Evolutionary conservation across 2,888 invertebrate genomes (phyloP), one percentile per base, ranked within the genome.

Genomic region (Drosophila setosimentum): DNA sequence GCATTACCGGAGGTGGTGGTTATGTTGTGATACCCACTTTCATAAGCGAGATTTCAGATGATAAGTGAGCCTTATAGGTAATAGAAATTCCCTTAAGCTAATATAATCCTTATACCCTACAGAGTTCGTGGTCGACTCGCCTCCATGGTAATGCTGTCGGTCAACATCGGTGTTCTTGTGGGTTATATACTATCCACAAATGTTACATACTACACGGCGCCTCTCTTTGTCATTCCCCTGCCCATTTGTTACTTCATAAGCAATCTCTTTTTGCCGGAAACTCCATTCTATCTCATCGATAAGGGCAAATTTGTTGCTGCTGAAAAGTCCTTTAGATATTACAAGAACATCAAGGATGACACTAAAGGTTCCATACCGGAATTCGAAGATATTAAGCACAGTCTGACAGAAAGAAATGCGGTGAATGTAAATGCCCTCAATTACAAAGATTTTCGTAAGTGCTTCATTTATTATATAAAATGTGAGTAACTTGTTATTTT

Each of bases 21-120:
- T 92, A 90, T 57, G 79, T 92, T 8, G 86, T 90, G 0, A 61
- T 93, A 6, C 92, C 93, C 42, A 87, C 93, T 21, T 93, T 88
- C 63, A 88, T 93, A 1, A 87, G 92, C 18, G 93, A 93, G 81
- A 93, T 93, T 57, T 87, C 93, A 1, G 92, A 93, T 69, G 76
- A 86, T 30, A 85, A 81, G 93, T 93, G 66, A 80, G 91, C 68
- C 0, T 0, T 6, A 42, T n/a, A 13, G 5, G 0, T 8, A 29
- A 7, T 13, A 4, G 5, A 13, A 2, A 8, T 13, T 30, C 2
- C 2, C 0, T 11, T 11, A 8, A 33, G 18, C n/a, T 40, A 55
- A 30, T 30, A 0, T 13, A 35, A 3, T 7, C 21, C 4, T 8
- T 58, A 24, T 48, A 10, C 2, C 8, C 10, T 40, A 10, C 53